Percentiles rank a stretch among this genome's conserved stretches.
phyloP scores from a whole-genome alignment of 2,113 vertebrate species.

The Elachura formosa region DNA sequence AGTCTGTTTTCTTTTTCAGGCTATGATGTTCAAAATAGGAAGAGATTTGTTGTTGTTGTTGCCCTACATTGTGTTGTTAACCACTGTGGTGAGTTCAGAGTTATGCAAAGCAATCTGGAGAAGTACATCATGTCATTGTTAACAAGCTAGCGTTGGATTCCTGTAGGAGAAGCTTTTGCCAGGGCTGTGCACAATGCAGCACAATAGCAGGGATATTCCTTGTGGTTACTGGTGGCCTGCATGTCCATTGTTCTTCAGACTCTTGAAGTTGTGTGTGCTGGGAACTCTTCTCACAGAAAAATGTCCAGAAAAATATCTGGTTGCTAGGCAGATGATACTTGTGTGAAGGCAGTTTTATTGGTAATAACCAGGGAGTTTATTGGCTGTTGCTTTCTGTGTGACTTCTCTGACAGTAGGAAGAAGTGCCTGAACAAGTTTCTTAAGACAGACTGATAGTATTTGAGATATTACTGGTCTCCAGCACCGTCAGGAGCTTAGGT shows the following conservation, averaged over 20 bases:
- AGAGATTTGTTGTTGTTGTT: neutral
- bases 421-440: neutral
- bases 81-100: neutral
- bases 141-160: neutral
- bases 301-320: neutral
- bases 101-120: neutral
- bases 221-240: neutral
- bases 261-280: neutral
- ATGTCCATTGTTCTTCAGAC: rapidly evolving
- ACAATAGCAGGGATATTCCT: neutral
- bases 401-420: neutral
- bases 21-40: neutral
- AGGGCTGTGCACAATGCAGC: neutral
- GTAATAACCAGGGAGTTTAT: neutral
- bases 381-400: neutral
- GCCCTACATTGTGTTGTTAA: neutral
- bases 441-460: neutral
- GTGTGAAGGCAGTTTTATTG: neutral
- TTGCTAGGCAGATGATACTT: neutral
- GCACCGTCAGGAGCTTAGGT: neutral
- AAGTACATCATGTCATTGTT: neutral
- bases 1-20: neutral
- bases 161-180: neutral
- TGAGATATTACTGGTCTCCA: neutral
- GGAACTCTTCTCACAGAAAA: neutral